Percentiles rank a stretch among this genome's conserved stretches.
phyloP scores from a whole-genome alignment of 2,888 invertebrate genomes.

The Heterodera filipjevi region DNA sequence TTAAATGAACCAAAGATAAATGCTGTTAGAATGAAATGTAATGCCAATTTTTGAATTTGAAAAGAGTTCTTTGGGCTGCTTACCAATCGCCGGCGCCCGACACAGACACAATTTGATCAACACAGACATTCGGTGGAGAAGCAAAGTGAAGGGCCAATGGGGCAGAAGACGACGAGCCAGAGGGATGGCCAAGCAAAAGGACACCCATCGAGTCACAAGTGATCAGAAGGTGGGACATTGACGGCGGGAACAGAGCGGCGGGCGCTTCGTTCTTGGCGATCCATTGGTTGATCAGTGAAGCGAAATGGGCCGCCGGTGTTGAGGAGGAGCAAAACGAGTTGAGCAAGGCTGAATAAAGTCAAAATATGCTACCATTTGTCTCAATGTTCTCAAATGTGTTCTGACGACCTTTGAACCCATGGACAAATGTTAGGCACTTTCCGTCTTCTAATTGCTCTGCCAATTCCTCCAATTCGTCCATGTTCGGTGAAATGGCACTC shows the following conservation, averaged over 20 bases:
- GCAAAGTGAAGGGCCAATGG: background rate
- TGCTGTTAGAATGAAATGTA: background rate
- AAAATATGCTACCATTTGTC: background rate
- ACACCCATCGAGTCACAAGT: constrained; percentile 29
- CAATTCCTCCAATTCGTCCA: constrained; percentile 41
- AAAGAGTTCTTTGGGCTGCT: too few species aligned
- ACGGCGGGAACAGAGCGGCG: background rate
- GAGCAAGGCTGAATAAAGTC: constrained; percentile 7
- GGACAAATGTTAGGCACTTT: constrained; percentile 1
- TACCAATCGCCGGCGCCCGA: constrained; percentile 61
- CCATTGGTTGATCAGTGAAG: constrained; percentile 11
- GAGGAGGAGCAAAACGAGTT: constrained; percentile 17
- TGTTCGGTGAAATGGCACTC: constrained; percentile 50
- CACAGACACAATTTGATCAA: constrained; percentile 51
- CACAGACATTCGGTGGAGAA: constrained; percentile 26
- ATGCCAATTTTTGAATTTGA: background rate
- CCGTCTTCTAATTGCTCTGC: background rate
- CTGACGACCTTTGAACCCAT: constrained; percentile 7
- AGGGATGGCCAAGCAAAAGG: constrained; percentile 26
- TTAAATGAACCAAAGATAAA: constrained; percentile 23
- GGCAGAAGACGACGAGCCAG: constrained; percentile 17
- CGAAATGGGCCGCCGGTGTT: constrained; percentile 13
- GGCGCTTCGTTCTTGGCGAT: constrained; percentile 6
- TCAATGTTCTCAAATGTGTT: background rate
- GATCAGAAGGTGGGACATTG: constrained; percentile 12